These are phyloP conservation scores for Drosophila tropicalis DNA, from an alignment of 1,140 invertebrate genomes.

Conservation along the genomic window DNA sequence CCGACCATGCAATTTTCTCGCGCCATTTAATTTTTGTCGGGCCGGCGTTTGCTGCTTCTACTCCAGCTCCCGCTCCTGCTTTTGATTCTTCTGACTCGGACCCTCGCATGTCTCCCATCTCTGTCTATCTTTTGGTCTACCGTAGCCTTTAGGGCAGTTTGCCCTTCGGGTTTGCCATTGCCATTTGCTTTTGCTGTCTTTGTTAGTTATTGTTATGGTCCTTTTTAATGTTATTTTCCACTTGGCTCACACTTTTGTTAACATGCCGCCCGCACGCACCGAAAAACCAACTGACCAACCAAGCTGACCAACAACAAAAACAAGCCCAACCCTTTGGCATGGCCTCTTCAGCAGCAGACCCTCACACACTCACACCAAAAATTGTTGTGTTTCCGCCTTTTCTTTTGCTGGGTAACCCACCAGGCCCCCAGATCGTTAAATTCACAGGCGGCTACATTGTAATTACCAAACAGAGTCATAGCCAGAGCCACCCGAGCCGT, in stretches of 20 bases:
- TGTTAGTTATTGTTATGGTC: slow-evolving; percentile 81
- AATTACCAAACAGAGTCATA: slow-evolving; percentile 62
- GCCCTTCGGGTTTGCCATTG: slow-evolving; percentile 62
- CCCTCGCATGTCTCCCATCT: slow-evolving; percentile 26
- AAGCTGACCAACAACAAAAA: slow-evolving; percentile 51
- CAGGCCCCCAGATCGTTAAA: slow-evolving; percentile 65
- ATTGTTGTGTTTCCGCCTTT: slow-evolving; percentile 67
- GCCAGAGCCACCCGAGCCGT: slow-evolving; percentile 36
- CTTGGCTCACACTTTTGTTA: slow-evolving; percentile 80
- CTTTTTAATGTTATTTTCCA: slow-evolving; percentile 82
- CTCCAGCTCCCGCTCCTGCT: slow-evolving; percentile 18
- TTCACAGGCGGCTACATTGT: slow-evolving; percentile 81
- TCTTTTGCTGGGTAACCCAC: slow-evolving; percentile 39
- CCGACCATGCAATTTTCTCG: slow-evolving; percentile 79
- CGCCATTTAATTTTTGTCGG: slow-evolving; percentile 78
- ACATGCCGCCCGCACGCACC: slow-evolving; percentile 65
- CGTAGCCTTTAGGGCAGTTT: slow-evolving; percentile 26
- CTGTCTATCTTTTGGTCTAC: slow-evolving; percentile 25
- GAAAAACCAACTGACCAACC: slow-evolving; percentile 43
- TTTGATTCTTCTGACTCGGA: not conserved
- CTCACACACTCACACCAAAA: slow-evolving; percentile 27
- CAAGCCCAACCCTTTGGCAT: slow-evolving; percentile 35
- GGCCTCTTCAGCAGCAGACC: slow-evolving; percentile 28
- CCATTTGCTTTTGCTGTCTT: slow-evolving; percentile 80
- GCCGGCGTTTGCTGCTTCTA: slow-evolving; percentile 27